phyloP scores from a whole-genome alignment of 1,140 invertebrate species.

The Drosophila busckii region DNA sequence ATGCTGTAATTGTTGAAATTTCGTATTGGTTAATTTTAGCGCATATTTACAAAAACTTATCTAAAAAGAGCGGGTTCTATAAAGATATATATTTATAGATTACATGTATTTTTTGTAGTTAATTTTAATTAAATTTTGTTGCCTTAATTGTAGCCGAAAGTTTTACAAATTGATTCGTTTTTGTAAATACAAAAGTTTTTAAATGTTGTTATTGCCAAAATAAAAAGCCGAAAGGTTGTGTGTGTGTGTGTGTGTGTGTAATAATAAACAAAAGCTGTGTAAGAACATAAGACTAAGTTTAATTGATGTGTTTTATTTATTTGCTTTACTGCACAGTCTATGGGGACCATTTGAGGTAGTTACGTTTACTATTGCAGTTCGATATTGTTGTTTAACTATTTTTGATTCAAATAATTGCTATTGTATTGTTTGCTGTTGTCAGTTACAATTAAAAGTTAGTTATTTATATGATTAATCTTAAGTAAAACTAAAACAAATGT shows the following conservation, averaged over 20 bases:
- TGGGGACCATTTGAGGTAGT: constrained; percentile 75
- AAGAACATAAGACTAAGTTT: constrained; percentile 14
- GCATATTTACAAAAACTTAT: constrained; percentile 72
- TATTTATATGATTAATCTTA: no score
- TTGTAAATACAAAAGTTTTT: no score
- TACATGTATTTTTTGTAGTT: constrained; percentile 5
- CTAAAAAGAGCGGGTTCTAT: constrained; percentile 13
- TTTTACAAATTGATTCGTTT: constrained; percentile 22
- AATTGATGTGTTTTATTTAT: constrained; percentile 3
- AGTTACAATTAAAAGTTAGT: no score
- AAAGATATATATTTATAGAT: constrained; percentile 19
- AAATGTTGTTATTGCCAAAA: constrained; percentile 32
- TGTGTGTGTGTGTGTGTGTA: constrained; percentile 15
- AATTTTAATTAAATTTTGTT: constrained; percentile 17
- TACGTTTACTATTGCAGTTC: constrained; percentile 78
- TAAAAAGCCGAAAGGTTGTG: constrained; percentile 34
- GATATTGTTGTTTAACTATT: constrained; percentile 49
- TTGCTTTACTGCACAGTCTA: constrained; percentile 64
- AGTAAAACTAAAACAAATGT: no score
- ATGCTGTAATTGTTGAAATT: constrained; percentile 10
- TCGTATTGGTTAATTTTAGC: constrained; percentile 42
- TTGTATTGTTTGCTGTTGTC: constrained; percentile 44
- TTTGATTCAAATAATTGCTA: constrained; percentile 24
- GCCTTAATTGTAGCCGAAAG: constrained; percentile 5
- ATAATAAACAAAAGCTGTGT: no score